Conservation (phyloP, 2,113 vertebrate genomes). For the Pithys albifrons region DNA sequence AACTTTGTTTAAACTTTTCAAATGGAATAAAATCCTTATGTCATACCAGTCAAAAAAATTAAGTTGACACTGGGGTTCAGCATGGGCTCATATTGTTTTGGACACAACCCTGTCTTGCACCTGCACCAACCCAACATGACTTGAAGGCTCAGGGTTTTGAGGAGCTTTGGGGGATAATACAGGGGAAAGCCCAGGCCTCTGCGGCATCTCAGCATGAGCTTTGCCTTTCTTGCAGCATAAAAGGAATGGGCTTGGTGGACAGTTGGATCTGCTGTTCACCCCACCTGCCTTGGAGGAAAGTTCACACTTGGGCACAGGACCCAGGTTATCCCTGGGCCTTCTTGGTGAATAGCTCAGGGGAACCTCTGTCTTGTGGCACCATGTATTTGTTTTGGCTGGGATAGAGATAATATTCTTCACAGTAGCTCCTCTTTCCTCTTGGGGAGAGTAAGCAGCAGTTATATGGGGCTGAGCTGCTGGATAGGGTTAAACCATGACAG, state of each 20-base stretch:
- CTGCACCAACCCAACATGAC: not conserved
- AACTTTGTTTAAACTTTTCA: not conserved
- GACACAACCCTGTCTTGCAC: not conserved
- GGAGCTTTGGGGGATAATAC: not conserved
- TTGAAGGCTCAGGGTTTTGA: not conserved
- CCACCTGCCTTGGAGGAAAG: not conserved
- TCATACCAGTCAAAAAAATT: not conserved
- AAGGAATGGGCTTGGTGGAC: not conserved
- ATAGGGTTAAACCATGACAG: not conserved
- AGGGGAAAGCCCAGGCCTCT: not conserved
- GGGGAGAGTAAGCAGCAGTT: not conserved
- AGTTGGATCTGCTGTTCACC: not conserved
- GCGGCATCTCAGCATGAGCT: not conserved
- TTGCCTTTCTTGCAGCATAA: not conserved
- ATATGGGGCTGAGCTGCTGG: not conserved
- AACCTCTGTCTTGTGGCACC: not conserved
- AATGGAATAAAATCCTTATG: not conserved
- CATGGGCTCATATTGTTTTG: not conserved
- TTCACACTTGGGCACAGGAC: accelerated
- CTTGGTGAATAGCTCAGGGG: not conserved
- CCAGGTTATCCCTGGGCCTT: not conserved
- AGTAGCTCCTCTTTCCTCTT: not conserved
- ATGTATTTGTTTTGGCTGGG: not conserved
- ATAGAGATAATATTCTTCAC: not conserved
- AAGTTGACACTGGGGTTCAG: not conserved